A percentile compares a stretch with the other conserved stretches of the same genome.
phyloP scores from a whole-genome alignment of 1,140 invertebrate species.

The Thrips palmi region DNA sequence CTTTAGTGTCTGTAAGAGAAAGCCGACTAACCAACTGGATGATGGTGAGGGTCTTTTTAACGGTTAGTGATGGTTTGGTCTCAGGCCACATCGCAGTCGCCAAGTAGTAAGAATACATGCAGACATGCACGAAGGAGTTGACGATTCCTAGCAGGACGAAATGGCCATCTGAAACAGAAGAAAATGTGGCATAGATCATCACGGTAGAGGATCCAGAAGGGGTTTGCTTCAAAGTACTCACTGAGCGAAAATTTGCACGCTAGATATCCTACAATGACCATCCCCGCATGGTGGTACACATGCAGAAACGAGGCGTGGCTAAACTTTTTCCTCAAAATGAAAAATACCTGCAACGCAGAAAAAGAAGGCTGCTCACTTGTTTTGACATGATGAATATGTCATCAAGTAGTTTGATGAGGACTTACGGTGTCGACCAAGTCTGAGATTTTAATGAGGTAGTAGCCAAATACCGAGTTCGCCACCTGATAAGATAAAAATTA shows the following conservation, averaged over 20 bases:
- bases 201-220: too few relatives aligned
- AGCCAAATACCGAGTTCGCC: too few relatives aligned
- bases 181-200: too few relatives aligned
- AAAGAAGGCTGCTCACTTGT: too few relatives aligned
- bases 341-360: constrained; percentile 32
- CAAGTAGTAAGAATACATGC: constrained; percentile 62
- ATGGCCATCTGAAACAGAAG: constrained; percentile 19
- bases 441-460: constrained; percentile 46
- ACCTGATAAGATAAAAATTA: too few relatives aligned
- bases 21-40: constrained; percentile 45
- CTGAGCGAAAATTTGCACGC: too few relatives aligned
- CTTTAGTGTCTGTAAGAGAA: too few relatives aligned
- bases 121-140: constrained; percentile 48
- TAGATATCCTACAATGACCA: constrained; percentile 32
- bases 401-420: constrained; percentile 34
- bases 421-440: constrained; percentile 48
- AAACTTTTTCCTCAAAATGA: constrained; percentile 41
- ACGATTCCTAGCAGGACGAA: constrained; percentile 27
- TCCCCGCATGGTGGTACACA: constrained; percentile 40
- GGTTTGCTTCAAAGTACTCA: too few relatives aligned
- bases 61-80: constrained; percentile 54
- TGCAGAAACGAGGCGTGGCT: constrained; percentile 42
- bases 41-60: constrained; percentile 62
- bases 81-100: constrained; percentile 46
- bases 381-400: constrained; percentile 19